Percentiles rank a stretch among this genome's conserved stretches.
Conservation (phyloP, 2,113 vertebrate genomes). For the Ceyx cyanopectus region DNA sequence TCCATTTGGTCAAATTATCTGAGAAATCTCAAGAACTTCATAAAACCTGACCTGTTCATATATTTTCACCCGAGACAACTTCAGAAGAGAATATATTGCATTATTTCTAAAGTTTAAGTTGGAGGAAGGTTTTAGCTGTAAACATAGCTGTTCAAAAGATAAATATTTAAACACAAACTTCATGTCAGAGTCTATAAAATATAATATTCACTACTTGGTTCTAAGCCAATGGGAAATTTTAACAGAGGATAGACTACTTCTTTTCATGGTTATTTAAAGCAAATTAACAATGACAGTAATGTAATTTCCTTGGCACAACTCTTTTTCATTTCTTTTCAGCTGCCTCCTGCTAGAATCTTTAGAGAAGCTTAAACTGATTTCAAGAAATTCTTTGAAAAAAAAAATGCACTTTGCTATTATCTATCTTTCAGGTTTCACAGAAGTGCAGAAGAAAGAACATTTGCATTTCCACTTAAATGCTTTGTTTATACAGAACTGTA, state of each 20-base stretch:
- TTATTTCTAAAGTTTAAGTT: not conserved
- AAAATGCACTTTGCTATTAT: constrained; percentile 24
- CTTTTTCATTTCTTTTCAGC: constrained; percentile 66
- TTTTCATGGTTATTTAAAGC: constrained; percentile 71
- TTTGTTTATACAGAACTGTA: constrained; percentile 44
- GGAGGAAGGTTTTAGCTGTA: constrained; percentile 31
- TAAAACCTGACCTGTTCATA: not conserved
- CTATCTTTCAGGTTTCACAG: constrained; percentile 42
- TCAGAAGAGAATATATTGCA: not conserved
- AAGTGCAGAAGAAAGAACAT: constrained; percentile 46
- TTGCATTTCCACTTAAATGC: constrained; percentile 65
- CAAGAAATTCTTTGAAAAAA: constrained; percentile 44
- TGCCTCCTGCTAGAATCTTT: constrained; percentile 65
- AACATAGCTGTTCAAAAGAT: constrained; percentile 56
- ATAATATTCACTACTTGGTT: constrained; percentile 63
- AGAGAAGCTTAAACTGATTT: constrained; percentile 76
- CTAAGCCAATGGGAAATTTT: constrained; percentile 60
- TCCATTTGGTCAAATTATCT: not conserved
- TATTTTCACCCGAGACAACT: not conserved
- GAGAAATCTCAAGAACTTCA: not conserved
- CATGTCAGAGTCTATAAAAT: constrained; percentile 64
- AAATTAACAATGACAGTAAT: constrained; percentile 78
- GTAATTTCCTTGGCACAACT: constrained; percentile 61
- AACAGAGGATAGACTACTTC: constrained; percentile 48
- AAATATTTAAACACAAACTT: constrained; percentile 69